Evolutionary conservation across 2,888 invertebrate genomes (phyloP).

Genomic region (Napeogenes inachia): DNA sequence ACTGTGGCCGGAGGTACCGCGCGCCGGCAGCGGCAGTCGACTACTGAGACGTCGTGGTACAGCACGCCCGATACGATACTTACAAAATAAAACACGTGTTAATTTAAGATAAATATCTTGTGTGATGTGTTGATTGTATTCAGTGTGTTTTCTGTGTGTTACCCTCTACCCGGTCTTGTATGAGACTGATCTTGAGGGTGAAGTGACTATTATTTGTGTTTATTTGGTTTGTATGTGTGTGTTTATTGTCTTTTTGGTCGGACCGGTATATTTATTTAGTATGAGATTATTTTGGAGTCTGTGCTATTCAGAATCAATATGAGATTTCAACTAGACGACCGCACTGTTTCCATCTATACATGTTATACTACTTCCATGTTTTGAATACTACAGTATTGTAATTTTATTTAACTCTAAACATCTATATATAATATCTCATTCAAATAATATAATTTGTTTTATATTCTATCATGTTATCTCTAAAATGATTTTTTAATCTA

Average conservation of each 20-base stretch:
- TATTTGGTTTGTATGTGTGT: slow-evolving; percentile 30
- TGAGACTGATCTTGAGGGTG: slow-evolving; percentile 23
- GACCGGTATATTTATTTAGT: slow-evolving; percentile 23
- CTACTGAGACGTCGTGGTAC: slow-evolving; percentile 35
- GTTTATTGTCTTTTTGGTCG: slow-evolving; percentile 40
- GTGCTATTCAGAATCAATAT: too few relatives aligned
- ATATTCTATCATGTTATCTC: too few relatives aligned
- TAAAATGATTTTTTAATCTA: too few relatives aligned
- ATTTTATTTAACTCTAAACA: too few relatives aligned
- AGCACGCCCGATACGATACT: slow-evolving; percentile 36
- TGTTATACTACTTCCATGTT: too few relatives aligned
- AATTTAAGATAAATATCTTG: slow-evolving; percentile 4
- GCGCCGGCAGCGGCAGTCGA: slow-evolving; percentile 40
- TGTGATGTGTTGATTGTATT: slow-evolving; percentile 4
- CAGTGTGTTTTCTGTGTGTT: slow-evolving; percentile 15
- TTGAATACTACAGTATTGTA: too few relatives aligned
- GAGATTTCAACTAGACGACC: too few relatives aligned
- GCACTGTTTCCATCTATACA: too few relatives aligned
- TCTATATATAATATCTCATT: too few relatives aligned
- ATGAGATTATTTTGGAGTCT: too few relatives aligned
- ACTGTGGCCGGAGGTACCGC: slow-evolving; percentile 24
- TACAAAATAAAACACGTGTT: slow-evolving; percentile 35
- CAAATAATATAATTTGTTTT: too few relatives aligned
- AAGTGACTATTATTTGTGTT: slow-evolving; percentile 12
- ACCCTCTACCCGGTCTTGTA: slow-evolving; percentile 28